phyloP scores from a whole-genome alignment of 2,797 vertebrate species.

The Poecilia picta region DNA sequence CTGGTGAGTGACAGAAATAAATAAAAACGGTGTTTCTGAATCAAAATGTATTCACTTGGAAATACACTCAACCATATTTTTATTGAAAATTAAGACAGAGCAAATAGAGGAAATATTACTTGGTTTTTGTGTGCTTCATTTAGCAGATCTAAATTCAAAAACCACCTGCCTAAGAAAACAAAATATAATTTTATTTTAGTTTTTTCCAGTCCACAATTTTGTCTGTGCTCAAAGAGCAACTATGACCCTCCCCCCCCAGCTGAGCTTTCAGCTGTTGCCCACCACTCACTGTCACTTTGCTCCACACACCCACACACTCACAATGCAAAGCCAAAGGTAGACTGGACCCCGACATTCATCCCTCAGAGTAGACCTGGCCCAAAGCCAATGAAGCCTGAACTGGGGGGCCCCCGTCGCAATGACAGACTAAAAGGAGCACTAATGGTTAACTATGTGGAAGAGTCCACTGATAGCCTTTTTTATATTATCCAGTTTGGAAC shows the following conservation, averaged over 20 bases:
- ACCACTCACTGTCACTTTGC: conserved; percentile 76
- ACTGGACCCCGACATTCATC: conserved; percentile 69
- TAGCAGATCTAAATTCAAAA: neutral
- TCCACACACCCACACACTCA: conserved; percentile 34
- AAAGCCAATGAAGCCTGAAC: conserved; percentile 61
- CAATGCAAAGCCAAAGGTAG: conserved; percentile 62
- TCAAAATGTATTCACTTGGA: neutral
- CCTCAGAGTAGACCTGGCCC: conserved; percentile 70
- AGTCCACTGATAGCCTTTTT: conserved; percentile 41
- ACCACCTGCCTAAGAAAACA: neutral
- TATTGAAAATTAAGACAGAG: neutral
- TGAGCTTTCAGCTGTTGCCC: conserved; percentile 76
- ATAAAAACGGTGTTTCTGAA: neutral
- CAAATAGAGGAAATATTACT: neutral
- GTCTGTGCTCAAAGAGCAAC: conserved; percentile 46
- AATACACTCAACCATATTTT: neutral
- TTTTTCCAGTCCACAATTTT: conserved; percentile 58
- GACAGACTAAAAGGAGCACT: conserved; percentile 70
- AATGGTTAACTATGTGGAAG: conserved; percentile 74
- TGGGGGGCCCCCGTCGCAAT: conserved; percentile 53
- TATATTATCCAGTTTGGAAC: conserved; percentile 75
- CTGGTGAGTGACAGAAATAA: neutral
- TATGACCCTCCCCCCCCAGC: conserved; percentile 53
- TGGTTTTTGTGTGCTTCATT: neutral
- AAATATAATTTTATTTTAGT: conserved; percentile 38